These are phyloP conservation scores for Microplitis manilae DNA, from an alignment of 2,888 invertebrate species.

Conservation along the genomic window DNA sequence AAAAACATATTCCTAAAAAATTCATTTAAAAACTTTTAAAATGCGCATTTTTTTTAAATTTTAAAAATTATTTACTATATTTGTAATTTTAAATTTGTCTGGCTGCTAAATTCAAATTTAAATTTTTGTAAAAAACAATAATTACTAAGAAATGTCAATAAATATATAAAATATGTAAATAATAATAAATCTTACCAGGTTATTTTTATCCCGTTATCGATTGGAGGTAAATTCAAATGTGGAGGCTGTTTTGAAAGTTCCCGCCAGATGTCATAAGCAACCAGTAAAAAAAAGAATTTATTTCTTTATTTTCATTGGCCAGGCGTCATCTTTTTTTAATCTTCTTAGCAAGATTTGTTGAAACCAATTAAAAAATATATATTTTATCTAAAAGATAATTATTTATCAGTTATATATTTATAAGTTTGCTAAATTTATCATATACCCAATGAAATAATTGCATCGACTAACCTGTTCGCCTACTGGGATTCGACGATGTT, in stretches of 20 bases:
- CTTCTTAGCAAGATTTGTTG: background rate
- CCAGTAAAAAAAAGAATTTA: slow-evolving; percentile 10
- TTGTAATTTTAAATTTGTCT: no score
- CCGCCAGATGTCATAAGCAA: background rate
- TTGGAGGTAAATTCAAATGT: background rate
- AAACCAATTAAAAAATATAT: no score
- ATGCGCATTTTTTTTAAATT: no score
- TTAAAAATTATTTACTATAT: no score
- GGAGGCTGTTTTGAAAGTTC: background rate
- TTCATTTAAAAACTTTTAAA: no score
- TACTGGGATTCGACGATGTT: slow-evolving; percentile 57
- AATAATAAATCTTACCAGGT: background rate
- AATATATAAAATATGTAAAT: background rate
- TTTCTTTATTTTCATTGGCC: background rate
- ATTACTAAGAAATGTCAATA: no score
- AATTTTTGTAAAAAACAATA: no score
- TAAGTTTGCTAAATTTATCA: background rate
- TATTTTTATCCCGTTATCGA: background rate
- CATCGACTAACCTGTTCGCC: slow-evolving; percentile 59
- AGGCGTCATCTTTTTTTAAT: background rate
- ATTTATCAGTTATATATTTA: background rate
- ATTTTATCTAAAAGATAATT: no score
- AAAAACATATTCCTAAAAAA: no score
- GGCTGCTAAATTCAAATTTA: no score
- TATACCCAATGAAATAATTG: slow-evolving; percentile 41